Percentiles rank a stretch among this genome's conserved stretches.
These are phyloP conservation scores for Campaea margaritaria DNA, from an alignment of 2,888 invertebrate genomes.

Conservation along the genomic window DNA sequence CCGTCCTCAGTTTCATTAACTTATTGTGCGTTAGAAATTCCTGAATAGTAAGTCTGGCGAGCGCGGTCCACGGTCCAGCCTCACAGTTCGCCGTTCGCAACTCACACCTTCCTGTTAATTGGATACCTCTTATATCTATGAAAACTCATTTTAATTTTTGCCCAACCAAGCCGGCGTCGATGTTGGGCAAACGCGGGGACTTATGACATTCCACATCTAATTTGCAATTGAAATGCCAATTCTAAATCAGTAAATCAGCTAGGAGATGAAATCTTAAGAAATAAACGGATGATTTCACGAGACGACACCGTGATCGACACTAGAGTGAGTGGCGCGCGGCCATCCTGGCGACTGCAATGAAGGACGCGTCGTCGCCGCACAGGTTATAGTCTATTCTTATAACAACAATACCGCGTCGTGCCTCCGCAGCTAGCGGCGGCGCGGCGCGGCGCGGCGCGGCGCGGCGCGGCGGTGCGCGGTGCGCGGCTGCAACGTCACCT, in stretches of 20 bases:
- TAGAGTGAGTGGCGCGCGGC: neutral
- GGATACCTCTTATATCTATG: neutral
- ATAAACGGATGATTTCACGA: neutral
- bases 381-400: too few species aligned
- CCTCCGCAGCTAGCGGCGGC: neutral
- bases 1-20: neutral
- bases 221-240: constrained; percentile 24
- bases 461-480: too few species aligned
- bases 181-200: constrained; percentile 17
- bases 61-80: too few species aligned
- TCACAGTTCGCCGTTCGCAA: neutral
- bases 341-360: neutral
- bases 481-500: too few species aligned
- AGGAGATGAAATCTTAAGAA: constrained; percentile 2
- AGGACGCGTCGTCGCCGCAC: too few species aligned
- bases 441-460: too few species aligned
- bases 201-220: constrained; percentile 20
- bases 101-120: neutral
- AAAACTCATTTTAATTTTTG: constrained; percentile 2
- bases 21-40: too few species aligned
- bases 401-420: neutral
- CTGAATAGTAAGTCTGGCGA: too few species aligned
- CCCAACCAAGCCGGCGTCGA: neutral
- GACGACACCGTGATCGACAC: neutral
- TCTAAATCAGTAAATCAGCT: constrained; percentile 3